A percentile compares a stretch with the other conserved stretches of the same genome.
phyloP scores from a whole-genome alignment of 2,113 vertebrate genomes.

The Thryonomys swinderianus region DNA sequence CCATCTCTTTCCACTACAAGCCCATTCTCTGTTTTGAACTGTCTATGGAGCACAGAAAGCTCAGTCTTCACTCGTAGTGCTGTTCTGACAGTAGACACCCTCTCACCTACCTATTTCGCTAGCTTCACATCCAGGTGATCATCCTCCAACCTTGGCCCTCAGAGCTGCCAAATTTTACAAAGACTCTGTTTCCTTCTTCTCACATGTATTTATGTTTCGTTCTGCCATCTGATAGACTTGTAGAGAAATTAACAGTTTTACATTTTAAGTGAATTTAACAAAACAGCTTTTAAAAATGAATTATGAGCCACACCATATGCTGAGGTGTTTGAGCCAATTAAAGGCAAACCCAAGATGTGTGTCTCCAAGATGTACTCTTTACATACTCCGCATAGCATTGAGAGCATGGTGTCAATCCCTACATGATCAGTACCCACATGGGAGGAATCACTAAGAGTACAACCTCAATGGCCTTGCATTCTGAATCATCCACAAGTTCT shows the following conservation, averaged over 20 bases:
- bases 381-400: neutral
- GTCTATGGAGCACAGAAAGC: neutral
- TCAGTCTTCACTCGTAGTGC: neutral
- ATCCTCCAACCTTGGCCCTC: neutral
- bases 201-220: neutral
- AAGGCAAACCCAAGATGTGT: neutral
- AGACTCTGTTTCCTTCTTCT: neutral
- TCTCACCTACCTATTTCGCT: neutral
- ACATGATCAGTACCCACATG: neutral
- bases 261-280: slow-evolving; percentile 28
- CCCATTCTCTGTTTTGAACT: neutral
- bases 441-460: neutral
- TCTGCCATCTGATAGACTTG: neutral
- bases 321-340: neutral
- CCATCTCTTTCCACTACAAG: neutral
- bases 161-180: neutral
- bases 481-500: neutral
- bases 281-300: slow-evolving; percentile 19
- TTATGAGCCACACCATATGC: neutral
- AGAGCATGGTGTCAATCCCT: neutral
- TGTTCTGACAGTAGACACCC: neutral
- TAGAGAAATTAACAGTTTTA: neutral
- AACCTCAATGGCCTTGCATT: neutral
- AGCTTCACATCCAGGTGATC: neutral
- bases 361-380: neutral